Conservation (phyloP, 2,113 vertebrate species). For the Nesospiza acunhae region DNA sequence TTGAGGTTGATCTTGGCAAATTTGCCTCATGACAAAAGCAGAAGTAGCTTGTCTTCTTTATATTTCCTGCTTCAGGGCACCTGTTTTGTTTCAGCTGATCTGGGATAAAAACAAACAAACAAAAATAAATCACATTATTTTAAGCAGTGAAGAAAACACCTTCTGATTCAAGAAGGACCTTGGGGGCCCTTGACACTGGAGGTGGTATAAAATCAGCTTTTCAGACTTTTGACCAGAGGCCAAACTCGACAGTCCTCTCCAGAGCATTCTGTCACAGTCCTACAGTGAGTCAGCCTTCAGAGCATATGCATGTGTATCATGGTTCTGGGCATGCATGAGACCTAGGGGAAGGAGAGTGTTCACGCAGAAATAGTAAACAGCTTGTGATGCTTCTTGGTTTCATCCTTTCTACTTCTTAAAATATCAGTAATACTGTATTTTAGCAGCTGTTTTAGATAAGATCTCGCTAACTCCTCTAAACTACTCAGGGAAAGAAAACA, state of each 20-base stretch:
- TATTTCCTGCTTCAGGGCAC: background rate
- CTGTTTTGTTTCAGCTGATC: background rate
- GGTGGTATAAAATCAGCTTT: background rate
- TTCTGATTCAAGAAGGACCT: background rate
- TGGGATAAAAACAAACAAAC: background rate
- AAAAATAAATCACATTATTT: background rate
- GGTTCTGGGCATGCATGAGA: background rate
- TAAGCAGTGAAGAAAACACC: background rate
- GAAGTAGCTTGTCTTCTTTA: background rate
- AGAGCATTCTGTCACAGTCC: rapidly evolving
- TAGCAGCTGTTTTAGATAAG: background rate
- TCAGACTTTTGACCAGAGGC: background rate
- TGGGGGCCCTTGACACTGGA: rapidly evolving
- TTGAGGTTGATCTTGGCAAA: background rate
- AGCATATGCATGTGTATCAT: background rate
- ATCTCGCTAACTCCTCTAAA: background rate
- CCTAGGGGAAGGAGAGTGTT: background rate
- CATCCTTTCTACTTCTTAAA: background rate
- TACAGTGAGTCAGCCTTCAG: background rate
- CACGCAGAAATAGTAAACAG: background rate
- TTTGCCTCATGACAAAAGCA: background rate
- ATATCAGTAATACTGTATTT: background rate
- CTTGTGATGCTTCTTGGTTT: background rate
- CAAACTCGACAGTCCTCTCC: background rate
- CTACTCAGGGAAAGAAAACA: background rate